Evolutionary conservation across 2,113 vertebrate species (phyloP).

Genomic region (Carettochelys insculpta): DNA sequence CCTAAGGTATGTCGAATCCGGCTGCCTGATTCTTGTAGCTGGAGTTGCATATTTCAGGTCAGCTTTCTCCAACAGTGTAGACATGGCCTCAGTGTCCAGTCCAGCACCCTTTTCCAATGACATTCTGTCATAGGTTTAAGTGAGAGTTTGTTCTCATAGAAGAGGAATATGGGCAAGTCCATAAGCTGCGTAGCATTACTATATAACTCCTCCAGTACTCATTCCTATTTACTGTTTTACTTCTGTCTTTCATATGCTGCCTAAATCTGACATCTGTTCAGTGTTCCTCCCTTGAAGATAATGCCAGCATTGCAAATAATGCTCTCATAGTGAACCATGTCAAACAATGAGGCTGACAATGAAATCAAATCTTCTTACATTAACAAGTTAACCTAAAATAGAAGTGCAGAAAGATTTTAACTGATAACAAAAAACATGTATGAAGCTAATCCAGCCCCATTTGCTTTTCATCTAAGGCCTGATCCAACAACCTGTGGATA

Average conservation of each 20-base stretch:
- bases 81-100: background rate
- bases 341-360: background rate
- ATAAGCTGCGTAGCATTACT: background rate
- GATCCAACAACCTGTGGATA: background rate
- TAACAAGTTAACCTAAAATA: background rate
- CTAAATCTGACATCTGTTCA: background rate
- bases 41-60: no score
- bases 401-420: background rate
- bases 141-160: background rate
- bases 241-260: background rate
- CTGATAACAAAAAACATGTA: constrained; percentile 3
- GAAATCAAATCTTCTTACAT: background rate
- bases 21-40: no score
- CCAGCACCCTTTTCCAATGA: background rate
- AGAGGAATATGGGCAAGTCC: background rate
- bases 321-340: background rate
- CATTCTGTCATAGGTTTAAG: background rate
- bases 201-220: background rate
- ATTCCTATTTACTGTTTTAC: background rate
- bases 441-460: background rate
- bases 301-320: background rate
- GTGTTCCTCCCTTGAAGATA: background rate
- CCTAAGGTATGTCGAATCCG: no score
- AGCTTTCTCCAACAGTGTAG: no score
- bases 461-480: background rate